phyloP scores from a whole-genome alignment of 2,113 vertebrate genomes.

The Pelmatolapia mariae region DNA sequence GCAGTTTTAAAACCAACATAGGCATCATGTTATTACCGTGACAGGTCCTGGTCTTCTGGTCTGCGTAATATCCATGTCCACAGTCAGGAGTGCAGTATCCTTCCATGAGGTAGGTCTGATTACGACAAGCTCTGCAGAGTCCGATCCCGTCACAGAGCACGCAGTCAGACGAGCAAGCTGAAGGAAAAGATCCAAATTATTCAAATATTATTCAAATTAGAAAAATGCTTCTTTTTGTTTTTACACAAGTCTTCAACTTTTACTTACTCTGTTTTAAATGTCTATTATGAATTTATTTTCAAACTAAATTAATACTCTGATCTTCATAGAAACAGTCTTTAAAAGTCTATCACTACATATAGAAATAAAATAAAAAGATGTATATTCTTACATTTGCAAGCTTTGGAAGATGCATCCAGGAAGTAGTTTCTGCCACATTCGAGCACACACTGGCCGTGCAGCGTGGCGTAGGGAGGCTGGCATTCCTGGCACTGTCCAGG shows the following conservation, averaged over 20 bases:
- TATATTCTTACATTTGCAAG: constrained; percentile 74
- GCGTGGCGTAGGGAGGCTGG: constrained; percentile 66
- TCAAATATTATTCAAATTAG: neutral
- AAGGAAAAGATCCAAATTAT: neutral
- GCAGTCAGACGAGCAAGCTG: constrained; percentile 84
- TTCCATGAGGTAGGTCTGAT: constrained; percentile 71
- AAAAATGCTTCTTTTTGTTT: neutral
- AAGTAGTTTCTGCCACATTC: constrained; percentile 73
- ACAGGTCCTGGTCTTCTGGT: constrained; percentile 72
- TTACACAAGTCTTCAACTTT: neutral
- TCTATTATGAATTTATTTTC: neutral
- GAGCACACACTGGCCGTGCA: constrained; percentile 73
- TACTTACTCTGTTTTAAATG: neutral
- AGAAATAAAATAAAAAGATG: neutral
- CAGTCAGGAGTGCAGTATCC: constrained; percentile 80
- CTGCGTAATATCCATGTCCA: constrained; percentile 74
- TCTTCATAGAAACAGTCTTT: neutral
- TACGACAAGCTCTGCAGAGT: constrained; percentile 73
- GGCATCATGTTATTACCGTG: constrained; percentile 64
- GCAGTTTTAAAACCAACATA: neutral
- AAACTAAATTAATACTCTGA: neutral
- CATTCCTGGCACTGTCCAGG: constrained; percentile 75
- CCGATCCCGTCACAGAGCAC: constrained; percentile 71
- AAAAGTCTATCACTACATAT: neutral
- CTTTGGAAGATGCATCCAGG: constrained; percentile 45